Conservation (phyloP, 2,888 invertebrate species). For the Nephrotoma guestfalica region DNA sequence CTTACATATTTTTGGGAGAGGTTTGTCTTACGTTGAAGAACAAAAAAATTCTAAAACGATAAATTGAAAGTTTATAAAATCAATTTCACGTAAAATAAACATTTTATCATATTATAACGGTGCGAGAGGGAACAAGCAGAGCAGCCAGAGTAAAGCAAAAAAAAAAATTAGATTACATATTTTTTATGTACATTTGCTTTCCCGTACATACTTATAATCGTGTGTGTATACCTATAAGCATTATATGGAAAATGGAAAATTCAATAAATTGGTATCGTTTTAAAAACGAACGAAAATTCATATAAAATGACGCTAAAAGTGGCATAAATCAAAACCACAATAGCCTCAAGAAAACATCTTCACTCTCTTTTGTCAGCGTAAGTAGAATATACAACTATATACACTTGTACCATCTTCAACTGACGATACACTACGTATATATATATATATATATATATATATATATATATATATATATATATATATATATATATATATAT, state of each 20-base stretch:
- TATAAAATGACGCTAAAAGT: background rate
- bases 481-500: no score
- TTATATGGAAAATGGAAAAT: background rate
- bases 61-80: background rate
- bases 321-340: slow-evolving; percentile 3
- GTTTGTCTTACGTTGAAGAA: background rate
- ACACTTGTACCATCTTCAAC: background rate
- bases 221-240: no score
- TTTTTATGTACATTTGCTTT: background rate
- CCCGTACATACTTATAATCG: background rate
- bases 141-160: background rate
- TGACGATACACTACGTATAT: background rate
- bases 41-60: background rate
- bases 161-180: background rate
- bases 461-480: no score
- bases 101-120: background rate
- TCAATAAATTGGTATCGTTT: background rate
- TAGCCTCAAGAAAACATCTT: background rate
- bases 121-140: background rate
- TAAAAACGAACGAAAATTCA: background rate
- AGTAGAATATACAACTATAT: background rate
- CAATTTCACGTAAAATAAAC: background rate
- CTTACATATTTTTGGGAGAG: background rate
- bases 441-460: background rate
- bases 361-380: background rate